Conservation (phyloP, 2,797 vertebrate species). For the Hylomyscus alleni region DNA sequence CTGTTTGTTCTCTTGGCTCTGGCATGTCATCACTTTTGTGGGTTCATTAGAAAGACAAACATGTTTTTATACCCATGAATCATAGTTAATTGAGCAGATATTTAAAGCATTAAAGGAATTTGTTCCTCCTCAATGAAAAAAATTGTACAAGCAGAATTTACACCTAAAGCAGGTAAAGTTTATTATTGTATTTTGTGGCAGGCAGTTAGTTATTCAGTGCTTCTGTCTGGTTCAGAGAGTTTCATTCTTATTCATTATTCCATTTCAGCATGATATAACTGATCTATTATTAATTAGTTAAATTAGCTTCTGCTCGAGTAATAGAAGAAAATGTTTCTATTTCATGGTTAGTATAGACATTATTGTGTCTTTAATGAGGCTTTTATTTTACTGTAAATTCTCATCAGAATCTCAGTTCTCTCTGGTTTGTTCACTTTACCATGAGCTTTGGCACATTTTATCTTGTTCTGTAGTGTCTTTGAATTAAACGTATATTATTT, state of each 20-base stretch:
- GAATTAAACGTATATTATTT: neutral
- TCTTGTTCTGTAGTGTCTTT: neutral
- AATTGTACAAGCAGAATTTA: constrained; percentile 9
- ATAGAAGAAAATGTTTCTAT: neutral
- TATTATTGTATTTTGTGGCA: constrained; percentile 15
- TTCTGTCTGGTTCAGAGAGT: neutral
- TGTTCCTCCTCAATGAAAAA: constrained; percentile 51
- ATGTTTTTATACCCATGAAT: constrained; percentile 70
- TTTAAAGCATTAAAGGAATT: constrained; percentile 61
- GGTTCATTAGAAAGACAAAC: constrained; percentile 70
- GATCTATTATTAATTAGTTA: constrained; percentile 37
- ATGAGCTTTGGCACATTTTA: neutral
- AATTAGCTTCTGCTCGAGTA: constrained; percentile 3
- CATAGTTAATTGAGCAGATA: constrained; percentile 67
- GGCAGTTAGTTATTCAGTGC: constrained; percentile 11
- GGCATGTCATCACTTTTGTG: constrained; percentile 33
- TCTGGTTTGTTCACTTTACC: neutral
- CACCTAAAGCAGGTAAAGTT: constrained; percentile 10
- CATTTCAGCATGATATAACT: constrained; percentile 44
- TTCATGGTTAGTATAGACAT: neutral
- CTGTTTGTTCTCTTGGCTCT: constrained; percentile 43
- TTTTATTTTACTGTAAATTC: neutral
- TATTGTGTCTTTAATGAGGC: neutral
- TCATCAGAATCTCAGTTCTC: neutral
- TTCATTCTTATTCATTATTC: constrained; percentile 14